phyloP scores from a whole-genome alignment of 2,113 vertebrate species.

The Maccullochella peelii region DNA sequence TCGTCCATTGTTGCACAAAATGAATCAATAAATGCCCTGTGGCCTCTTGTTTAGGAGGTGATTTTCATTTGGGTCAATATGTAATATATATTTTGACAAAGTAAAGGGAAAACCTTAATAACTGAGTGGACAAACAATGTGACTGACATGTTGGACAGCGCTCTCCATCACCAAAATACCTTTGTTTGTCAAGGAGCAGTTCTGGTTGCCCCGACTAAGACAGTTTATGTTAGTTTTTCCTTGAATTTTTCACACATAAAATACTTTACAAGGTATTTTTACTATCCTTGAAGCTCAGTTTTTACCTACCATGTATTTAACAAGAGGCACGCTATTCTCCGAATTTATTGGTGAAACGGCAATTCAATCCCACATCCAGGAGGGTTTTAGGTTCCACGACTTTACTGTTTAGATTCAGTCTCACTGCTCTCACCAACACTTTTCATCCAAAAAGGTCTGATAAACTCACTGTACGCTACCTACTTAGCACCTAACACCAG shows the following conservation, averaged over 20 bases:
- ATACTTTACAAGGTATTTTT: not conserved
- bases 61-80: conserved; percentile 18
- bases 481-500: too few species aligned
- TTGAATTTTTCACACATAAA: not conserved
- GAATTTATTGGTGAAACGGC: too few species aligned
- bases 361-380: too few species aligned
- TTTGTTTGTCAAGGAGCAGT: not conserved
- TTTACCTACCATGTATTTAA: not conserved
- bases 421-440: too few species aligned
- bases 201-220: not conserved
- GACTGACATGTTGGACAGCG: not conserved
- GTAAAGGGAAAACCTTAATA: not conserved
- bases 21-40: conserved; percentile 79
- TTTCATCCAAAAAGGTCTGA: too few species aligned
- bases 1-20: conserved; percentile 75
- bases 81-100: not conserved
- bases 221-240: not conserved
- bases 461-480: too few species aligned
- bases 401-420: too few species aligned
- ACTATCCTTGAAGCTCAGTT: not conserved
- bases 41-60: conserved; percentile 69
- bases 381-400: too few species aligned
- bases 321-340: too few species aligned
- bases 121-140: not conserved
- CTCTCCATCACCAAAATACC: not conserved